Conservation (phyloP, 1,140 invertebrate genomes). For the Drosophila guanche region DNA sequence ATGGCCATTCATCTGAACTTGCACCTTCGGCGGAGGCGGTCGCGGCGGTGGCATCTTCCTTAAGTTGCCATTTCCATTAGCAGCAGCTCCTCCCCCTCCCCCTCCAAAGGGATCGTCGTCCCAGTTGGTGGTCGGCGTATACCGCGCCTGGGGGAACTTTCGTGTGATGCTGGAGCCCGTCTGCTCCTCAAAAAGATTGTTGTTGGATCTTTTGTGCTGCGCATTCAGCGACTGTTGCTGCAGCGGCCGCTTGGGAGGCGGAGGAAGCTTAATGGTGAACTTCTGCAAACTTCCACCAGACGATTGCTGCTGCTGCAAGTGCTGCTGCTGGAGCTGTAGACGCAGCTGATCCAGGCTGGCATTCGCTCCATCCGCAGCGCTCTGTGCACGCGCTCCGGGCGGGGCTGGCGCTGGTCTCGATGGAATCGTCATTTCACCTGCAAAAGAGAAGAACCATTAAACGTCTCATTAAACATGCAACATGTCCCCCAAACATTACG, state of each 20-base stretch:
- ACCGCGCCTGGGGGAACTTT: constrained; percentile 78
- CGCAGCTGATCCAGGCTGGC: constrained; percentile 75
- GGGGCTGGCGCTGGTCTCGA: constrained; percentile 83
- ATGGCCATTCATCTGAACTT: constrained; percentile 54
- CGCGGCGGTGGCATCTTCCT: constrained; percentile 79
- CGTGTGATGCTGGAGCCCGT: constrained; percentile 66
- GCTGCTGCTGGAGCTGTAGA: constrained; percentile 74
- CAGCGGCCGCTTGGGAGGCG: constrained; percentile 66
- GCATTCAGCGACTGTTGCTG: constrained; percentile 36
- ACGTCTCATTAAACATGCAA: constrained; percentile 29
- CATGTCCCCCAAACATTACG: constrained; percentile 16
- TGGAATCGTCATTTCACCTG: constrained; percentile 79
- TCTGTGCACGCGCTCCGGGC: constrained; percentile 65
- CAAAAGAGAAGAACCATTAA: constrained; percentile 2
- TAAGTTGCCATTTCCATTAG: constrained; percentile 43
- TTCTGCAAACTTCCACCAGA: constrained; percentile 62
- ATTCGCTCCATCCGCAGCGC: constrained; percentile 74
- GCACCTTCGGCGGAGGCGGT: constrained; percentile 77
- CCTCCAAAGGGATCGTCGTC: constrained; percentile 72
- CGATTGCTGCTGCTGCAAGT: constrained; percentile 67
- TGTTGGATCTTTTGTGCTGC: constrained; percentile 20
- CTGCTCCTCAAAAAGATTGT: constrained; percentile 41
- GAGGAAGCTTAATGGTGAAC: constrained; percentile 74
- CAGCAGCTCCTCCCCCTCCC: not conserved
- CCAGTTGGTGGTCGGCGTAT: constrained; percentile 79